Evolutionary conservation across 37 sponge, comb jelly and placozoan species (phyloP), one percentile per base, ranked within the genome.

Genomic region (Ianthella basta): DNA sequence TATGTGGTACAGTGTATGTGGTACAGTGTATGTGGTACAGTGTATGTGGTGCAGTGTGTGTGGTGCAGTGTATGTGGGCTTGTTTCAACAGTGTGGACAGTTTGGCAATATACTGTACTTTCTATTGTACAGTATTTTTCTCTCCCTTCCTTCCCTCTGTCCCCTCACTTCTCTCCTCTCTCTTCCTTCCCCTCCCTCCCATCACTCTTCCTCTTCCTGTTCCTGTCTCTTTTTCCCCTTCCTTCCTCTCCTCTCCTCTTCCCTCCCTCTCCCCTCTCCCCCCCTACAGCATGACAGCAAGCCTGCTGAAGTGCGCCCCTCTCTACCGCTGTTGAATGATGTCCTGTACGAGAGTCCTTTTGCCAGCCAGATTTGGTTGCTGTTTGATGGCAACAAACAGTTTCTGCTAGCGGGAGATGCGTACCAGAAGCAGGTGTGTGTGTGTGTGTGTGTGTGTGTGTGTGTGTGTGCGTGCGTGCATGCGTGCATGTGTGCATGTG

Each of bases 301-400:
- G 57, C 6, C 72, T 33, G 54, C 57, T 67, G 94, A 94, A 79
- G 91, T 94, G 57, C 56, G 89, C 1, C 91, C 94, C 0, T 77
- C 79, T 85, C 72, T 80, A 19, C 80, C 82, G 10, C 68, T 95
- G 34, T 53, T 92, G 67, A 90, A 83, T 85, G 88, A 89, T 60
- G 64, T 97, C 60, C 84, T 97, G 56, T 97, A 97, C 72, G 97
- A 97, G 89, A 84, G 77, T 56, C 88, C 88, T 25, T 97, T 83
- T 68, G 83, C 86, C 16, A 75, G 92, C 29, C 97, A 97, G 85
- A 80, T 95, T 41, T 97, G 97, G 97, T 90, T 97, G 91, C 57
- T 97, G 67, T 97, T 78, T 60, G 77, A 90, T 57, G 24, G 53
- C 15, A 78, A 95, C 65, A 97, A 97, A 81, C 92, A 92, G 70